A percentile compares a stretch with the other conserved stretches of the same genome.
Conservation (phyloP, 2,888 invertebrate species). For the Gibbula magus region DNA sequence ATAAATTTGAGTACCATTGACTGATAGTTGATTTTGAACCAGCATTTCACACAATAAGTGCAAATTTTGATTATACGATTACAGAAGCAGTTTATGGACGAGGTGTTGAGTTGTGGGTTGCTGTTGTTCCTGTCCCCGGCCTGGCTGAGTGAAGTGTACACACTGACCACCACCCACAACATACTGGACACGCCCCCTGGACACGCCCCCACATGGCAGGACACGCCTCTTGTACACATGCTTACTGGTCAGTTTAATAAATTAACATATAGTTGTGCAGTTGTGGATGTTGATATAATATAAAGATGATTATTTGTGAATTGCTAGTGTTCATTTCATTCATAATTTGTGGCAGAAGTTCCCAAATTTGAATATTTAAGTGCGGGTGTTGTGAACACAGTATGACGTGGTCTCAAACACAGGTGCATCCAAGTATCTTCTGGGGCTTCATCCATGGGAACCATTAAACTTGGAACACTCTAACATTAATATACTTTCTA, state of each 20-base stretch:
- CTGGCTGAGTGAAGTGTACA: slow-evolving; percentile 94
- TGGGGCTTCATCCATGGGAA: too few species aligned
- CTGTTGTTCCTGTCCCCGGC: slow-evolving; percentile 93
- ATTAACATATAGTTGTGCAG: background rate
- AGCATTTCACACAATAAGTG: too few species aligned
- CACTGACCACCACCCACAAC: slow-evolving; percentile 86
- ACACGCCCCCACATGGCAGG: slow-evolving; percentile 75
- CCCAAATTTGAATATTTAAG: background rate
- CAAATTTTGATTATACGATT: slow-evolving; percentile 31
- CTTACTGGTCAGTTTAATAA: slow-evolving; percentile 80
- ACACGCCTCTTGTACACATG: slow-evolving; percentile 83
- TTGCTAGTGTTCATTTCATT: background rate
- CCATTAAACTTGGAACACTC: too few species aligned
- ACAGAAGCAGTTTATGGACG: slow-evolving; percentile 92
- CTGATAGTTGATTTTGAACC: too few species aligned
- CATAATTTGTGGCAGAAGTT: background rate
- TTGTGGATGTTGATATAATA: background rate
- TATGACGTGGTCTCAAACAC: too few species aligned
- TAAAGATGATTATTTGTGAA: background rate
- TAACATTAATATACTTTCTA: too few species aligned
- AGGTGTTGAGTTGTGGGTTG: slow-evolving; percentile 93
- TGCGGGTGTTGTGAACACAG: too few species aligned
- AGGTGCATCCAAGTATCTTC: too few species aligned
- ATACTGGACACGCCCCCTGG: slow-evolving; percentile 82
- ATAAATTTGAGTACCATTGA: too few species aligned